These are phyloP conservation scores for Prunella fulvescens DNA, from an alignment of 2,113 vertebrate genomes.

Conservation along the genomic window DNA sequence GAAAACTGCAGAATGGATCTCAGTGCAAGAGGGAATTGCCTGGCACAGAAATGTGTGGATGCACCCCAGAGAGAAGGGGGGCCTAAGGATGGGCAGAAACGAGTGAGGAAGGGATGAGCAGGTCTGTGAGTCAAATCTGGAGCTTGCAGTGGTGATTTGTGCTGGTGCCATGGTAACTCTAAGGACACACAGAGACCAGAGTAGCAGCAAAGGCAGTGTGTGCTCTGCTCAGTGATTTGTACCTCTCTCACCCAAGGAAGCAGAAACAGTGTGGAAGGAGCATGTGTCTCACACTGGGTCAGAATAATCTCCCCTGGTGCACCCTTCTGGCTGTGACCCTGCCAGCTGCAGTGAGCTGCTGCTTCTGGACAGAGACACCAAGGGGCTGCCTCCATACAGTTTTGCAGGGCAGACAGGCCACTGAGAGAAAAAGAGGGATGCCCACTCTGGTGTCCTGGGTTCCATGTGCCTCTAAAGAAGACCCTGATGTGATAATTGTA, in stretches of 20 bases:
- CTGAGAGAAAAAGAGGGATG: background rate
- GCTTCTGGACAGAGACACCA: background rate
- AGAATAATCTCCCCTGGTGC: background rate
- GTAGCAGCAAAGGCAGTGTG: background rate
- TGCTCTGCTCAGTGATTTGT: background rate
- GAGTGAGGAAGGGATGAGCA: background rate
- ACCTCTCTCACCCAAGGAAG: background rate
- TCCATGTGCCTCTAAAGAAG: background rate
- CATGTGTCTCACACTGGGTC: accelerated
- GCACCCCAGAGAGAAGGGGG: background rate
- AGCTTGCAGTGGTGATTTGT: background rate
- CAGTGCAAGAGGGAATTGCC: background rate
- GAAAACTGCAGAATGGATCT: background rate
- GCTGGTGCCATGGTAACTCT: background rate
- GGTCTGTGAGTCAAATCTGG: background rate
- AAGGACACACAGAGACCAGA: background rate
- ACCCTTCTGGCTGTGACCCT: background rate
- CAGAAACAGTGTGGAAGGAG: accelerated
- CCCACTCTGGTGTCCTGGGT: background rate
- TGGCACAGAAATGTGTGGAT: background rate
- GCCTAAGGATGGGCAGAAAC: background rate
- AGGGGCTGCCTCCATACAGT: background rate
- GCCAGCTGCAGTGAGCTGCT: background rate
- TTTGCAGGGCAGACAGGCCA: background rate
- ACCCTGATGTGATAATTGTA: background rate